phyloP scores from a whole-genome alignment of 2,888 invertebrate species.

The Gasteruption jaculator region DNA sequence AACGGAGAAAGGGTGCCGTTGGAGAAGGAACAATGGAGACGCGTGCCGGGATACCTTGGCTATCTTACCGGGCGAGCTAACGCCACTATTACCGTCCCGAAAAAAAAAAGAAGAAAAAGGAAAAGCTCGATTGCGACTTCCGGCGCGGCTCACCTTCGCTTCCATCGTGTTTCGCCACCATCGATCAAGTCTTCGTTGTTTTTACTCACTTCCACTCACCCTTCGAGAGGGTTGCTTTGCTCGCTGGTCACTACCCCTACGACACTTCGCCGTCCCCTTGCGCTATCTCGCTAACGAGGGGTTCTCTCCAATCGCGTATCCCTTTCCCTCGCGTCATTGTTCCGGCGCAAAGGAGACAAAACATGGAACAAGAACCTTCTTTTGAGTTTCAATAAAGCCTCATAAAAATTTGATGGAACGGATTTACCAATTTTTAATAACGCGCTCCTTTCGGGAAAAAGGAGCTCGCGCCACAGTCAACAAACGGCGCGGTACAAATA shows the following conservation, averaged over 20 bases:
- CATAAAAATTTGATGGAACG: too few relatives aligned
- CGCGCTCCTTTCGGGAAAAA: too few relatives aligned
- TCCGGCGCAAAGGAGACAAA: constrained; percentile 21
- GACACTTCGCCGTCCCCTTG: constrained; percentile 16
- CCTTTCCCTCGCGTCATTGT: constrained; percentile 28
- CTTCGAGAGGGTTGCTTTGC: constrained; percentile 21
- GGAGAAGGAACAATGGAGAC: constrained; percentile 7
- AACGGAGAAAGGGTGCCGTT: constrained; percentile 7
- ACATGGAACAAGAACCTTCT: too few relatives aligned
- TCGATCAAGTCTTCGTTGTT: constrained; percentile 34
- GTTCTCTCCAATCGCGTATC: constrained; percentile 20
- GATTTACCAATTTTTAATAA: too few relatives aligned
- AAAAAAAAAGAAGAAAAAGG: not conserved
- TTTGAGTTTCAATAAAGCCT: too few relatives aligned
- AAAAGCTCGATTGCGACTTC: constrained; percentile 37
- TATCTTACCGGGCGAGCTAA: not conserved
- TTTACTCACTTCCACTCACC: constrained; percentile 26
- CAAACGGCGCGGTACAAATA: too few relatives aligned
- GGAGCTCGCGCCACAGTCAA: too few relatives aligned
- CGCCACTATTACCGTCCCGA: too few relatives aligned
- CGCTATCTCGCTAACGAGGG: constrained; percentile 31
- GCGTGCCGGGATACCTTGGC: constrained; percentile 7
- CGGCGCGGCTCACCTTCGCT: constrained; percentile 32
- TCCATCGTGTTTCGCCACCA: constrained; percentile 28
- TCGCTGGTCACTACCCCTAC: constrained; percentile 26